Base-by-base conservation (phyloP, 1,140 invertebrate species). In the Aradophagus sp. region DNA sequence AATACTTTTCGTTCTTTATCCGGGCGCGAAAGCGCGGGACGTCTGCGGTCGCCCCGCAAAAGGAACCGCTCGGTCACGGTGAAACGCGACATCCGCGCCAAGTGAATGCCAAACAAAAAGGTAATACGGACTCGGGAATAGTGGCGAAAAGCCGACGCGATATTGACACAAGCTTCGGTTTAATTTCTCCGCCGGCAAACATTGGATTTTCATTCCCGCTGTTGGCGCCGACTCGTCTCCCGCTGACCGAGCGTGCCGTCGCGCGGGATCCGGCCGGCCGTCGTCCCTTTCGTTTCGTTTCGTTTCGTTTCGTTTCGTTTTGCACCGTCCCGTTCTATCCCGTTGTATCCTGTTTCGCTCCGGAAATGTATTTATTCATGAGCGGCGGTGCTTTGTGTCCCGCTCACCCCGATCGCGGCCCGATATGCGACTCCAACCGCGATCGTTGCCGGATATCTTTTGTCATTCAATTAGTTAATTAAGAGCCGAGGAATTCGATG, bases 101-200 rank as follows among this genome's bases (percentile, higher is more conserved):
- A 55, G 59, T 38, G 65, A 45, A 59, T 48, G 47, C 63, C 61
- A 56, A 73, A 73, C 58, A 77, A 80, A 78, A 77, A 76, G 55
- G 71, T 74, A 75, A 74, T 77, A 74, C 73, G 72, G 58, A 62
- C 5, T 45, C 41, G 56, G 71, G 53, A 75, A 73, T 74, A 76
- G 75, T 73, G 77, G 74, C 71, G 74, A 80, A 83, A 73, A 80
- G 82, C 81, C 79, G 81, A 80, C 77, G 67, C 70, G 79, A 78
- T 84, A 83, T 84, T 83, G 82, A 84, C 81, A 82, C 77, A 81
- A 83, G 81, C 80, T 80, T 78, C 81, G 75, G 79, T 84, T 83
- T 84, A 84, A 83, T 84, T 82, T 83, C 80, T 82, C 80, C 74
- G 63, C 77, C 52, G 77, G 76, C 76, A 81, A 81, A 83, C 80